Conservation (phyloP, 2,113 vertebrate species). For the Myxocyprinus asiaticus region DNA sequence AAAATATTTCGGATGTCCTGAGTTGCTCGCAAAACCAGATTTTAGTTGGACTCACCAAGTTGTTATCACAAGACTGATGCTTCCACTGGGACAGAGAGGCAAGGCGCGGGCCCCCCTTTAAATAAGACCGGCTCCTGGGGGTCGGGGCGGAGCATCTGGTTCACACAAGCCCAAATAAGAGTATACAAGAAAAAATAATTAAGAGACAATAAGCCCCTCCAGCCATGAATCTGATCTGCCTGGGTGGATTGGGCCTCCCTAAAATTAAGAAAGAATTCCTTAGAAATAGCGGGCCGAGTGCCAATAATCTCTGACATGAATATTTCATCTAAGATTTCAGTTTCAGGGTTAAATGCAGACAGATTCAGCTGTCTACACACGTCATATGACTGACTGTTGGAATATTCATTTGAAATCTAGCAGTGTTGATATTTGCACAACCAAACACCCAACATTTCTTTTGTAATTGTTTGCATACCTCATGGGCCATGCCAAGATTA, state of each 20-base stretch:
- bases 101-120: conserved; percentile 64
- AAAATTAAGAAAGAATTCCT: conserved; percentile 53
- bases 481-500: too few species aligned
- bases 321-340: too few species aligned
- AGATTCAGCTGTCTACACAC: too few species aligned
- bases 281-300: conserved; percentile 23
- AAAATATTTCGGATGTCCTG: too few species aligned
- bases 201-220: conserved; percentile 53
- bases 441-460: too few species aligned
- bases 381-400: too few species aligned
- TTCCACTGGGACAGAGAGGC: conserved; percentile 76
- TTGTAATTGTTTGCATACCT: too few species aligned
- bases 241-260: conserved; percentile 48
- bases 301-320: conserved; percentile 1
- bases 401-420: too few species aligned
- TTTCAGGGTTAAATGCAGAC: too few species aligned
- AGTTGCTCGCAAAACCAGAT: background rate
- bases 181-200: conserved; percentile 64
- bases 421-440: too few species aligned
- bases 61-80: conserved; percentile 72
- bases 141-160: conserved; percentile 68
- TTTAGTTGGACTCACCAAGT: conserved; percentile 72
- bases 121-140: conserved; percentile 66
- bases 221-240: conserved; percentile 55
- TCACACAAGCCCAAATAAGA: conserved; percentile 77